Evolutionary conservation across 2,888 invertebrate species (phyloP).

Genomic region (Microplitis deprimator): DNA sequence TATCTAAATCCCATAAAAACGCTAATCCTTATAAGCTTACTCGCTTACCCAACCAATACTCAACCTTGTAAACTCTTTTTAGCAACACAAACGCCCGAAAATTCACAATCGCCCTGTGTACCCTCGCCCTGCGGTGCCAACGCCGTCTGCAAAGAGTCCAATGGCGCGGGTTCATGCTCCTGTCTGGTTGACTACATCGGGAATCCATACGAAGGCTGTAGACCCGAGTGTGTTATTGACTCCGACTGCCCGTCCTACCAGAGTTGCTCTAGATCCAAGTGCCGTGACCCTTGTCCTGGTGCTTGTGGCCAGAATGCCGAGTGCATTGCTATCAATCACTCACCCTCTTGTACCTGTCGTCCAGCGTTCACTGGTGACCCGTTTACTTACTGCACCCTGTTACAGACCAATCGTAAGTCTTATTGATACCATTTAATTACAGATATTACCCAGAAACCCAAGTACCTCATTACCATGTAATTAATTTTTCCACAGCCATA

Average conservation of each 20-base stretch:
- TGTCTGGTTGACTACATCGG: slow-evolving; percentile 77
- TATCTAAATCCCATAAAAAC: neutral
- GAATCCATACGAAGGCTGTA: slow-evolving; percentile 79
- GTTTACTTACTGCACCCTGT: slow-evolving; percentile 51
- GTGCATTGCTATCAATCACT: slow-evolving; percentile 71
- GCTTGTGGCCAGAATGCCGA: slow-evolving; percentile 77
- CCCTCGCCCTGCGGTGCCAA: slow-evolving; percentile 80
- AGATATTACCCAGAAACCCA: neutral
- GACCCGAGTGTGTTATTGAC: slow-evolving; percentile 85
- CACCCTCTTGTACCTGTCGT: slow-evolving; percentile 69
- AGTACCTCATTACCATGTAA: neutral
- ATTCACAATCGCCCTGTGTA: slow-evolving; percentile 72
- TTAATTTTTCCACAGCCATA: slow-evolving; percentile 37
- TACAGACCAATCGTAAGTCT: slow-evolving; percentile 44
- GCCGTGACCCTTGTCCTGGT: slow-evolving; percentile 80
- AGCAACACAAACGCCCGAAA: slow-evolving; percentile 32
- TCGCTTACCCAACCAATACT: neutral
- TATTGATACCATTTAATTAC: neutral
- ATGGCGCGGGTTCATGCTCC: slow-evolving; percentile 74
- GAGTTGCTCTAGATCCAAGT: slow-evolving; percentile 83
- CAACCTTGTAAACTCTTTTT: slow-evolving; percentile 61
- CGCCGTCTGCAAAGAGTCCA: slow-evolving; percentile 74
- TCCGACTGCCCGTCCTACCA: slow-evolving; percentile 82
- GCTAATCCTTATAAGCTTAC: neutral
- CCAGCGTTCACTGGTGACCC: slow-evolving; percentile 63